Evolutionary conservation across 2,888 invertebrate genomes (phyloP).

Genomic region (Sphaeridia pumilis): DNA sequence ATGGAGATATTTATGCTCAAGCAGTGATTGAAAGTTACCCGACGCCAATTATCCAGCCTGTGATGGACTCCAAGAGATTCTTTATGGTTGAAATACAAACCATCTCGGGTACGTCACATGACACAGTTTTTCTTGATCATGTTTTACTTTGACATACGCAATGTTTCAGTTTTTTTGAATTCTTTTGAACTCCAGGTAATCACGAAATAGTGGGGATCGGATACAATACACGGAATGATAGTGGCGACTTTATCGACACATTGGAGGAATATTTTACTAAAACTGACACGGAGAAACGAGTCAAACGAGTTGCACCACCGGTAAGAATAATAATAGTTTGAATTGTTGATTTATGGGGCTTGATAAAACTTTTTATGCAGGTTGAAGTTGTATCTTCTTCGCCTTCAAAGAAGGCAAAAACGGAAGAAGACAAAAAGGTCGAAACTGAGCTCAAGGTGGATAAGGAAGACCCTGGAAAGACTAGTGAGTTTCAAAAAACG

Average conservation of each 20-base stretch:
- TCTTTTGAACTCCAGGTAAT: not conserved
- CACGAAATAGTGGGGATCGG: not conserved
- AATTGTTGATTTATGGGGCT: too few relatives aligned
- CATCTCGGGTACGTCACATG: not conserved
- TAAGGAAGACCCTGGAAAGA: too few relatives aligned
- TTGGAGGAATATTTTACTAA: not conserved
- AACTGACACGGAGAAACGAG: not conserved
- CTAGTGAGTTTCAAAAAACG: too few relatives aligned
- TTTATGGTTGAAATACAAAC: not conserved
- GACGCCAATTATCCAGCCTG: not conserved
- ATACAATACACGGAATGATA: not conserved
- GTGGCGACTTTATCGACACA: not conserved
- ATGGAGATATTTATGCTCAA: not conserved
- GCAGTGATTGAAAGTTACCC: not conserved
- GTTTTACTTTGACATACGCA: not conserved
- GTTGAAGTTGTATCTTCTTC: too few relatives aligned
- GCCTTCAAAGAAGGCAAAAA: too few relatives aligned
- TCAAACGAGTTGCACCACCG: not conserved
- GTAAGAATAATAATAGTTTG: too few relatives aligned
- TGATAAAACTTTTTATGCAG: too few relatives aligned
- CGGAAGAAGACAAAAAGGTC: too few relatives aligned
- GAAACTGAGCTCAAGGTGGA: too few relatives aligned
- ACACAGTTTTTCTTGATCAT: too few relatives aligned
- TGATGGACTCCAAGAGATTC: not conserved
- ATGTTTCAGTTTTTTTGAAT: not conserved